These are phyloP conservation scores for Ctena decussata DNA, from an alignment of 2,888 invertebrate genomes.

Conservation along the genomic window DNA sequence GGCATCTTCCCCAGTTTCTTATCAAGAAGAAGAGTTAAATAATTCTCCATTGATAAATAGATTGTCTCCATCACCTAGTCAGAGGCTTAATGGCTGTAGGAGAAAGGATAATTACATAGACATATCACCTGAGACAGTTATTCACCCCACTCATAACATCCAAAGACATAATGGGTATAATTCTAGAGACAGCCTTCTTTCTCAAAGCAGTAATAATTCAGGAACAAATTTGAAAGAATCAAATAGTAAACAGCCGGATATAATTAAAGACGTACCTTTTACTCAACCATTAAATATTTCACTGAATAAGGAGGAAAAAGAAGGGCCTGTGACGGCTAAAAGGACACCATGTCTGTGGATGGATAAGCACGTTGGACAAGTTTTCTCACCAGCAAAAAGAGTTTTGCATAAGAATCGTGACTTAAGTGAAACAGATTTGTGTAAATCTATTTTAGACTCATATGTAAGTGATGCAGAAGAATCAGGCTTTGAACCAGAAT, in stretches of 20 bases:
- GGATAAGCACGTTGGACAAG: constrained; percentile 55
- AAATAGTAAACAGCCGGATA: background rate
- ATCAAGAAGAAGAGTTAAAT: background rate
- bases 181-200: background rate
- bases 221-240: background rate
- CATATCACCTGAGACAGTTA: background rate
- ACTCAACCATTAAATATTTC: constrained; percentile 53
- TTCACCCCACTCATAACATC: background rate
- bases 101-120: background rate
- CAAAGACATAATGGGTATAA: background rate
- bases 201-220: background rate
- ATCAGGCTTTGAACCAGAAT: constrained; percentile 38
- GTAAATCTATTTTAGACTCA: constrained; percentile 70
- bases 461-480: constrained; percentile 73
- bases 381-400: constrained; percentile 59
- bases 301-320: constrained; percentile 22
- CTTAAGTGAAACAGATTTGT: constrained; percentile 68
- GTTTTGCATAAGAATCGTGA: constrained; percentile 64
- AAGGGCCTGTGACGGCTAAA: background rate
- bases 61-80: background rate
- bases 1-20: background rate
- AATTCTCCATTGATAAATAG: background rate
- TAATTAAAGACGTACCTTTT: background rate
- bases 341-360: constrained; percentile 39
- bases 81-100: background rate